These are phyloP conservation scores for Acanthis flammea DNA, from an alignment of 2,797 vertebrate species.

Conservation along the genomic window DNA sequence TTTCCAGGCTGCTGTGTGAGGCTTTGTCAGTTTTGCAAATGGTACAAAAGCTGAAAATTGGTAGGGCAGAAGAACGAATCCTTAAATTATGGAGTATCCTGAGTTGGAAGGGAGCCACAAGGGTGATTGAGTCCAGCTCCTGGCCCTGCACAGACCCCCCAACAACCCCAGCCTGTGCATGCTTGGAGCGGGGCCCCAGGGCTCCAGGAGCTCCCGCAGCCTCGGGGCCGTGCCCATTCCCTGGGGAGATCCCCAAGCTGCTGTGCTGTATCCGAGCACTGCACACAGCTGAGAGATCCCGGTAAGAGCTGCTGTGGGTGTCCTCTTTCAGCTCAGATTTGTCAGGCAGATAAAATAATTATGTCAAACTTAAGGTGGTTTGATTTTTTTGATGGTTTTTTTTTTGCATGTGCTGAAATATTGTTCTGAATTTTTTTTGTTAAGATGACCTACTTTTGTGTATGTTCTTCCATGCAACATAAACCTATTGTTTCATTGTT, in stretches of 20 bases:
- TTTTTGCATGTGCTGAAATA: neutral
- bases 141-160: too few relatives aligned
- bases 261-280: neutral
- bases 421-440: neutral
- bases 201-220: neutral
- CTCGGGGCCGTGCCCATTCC: fast-evolving
- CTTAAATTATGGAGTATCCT: neutral
- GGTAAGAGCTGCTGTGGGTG: neutral
- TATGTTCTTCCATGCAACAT: neutral
- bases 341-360: neutral
- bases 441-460: neutral
- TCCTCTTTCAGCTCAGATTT: neutral
- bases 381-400: too few relatives aligned
- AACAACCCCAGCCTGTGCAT: neutral
- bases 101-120: neutral
- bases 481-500: neutral
- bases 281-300: neutral
- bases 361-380: neutral
- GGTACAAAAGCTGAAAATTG: neutral
- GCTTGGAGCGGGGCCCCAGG: fast-evolving
- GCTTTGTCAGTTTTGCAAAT: neutral
- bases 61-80: neutral
- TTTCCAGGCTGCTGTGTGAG: neutral
- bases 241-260: neutral
- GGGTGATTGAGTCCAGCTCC: neutral